Conservation (phyloP, 2,797 vertebrate species). For the Bovichtus variegatus region DNA sequence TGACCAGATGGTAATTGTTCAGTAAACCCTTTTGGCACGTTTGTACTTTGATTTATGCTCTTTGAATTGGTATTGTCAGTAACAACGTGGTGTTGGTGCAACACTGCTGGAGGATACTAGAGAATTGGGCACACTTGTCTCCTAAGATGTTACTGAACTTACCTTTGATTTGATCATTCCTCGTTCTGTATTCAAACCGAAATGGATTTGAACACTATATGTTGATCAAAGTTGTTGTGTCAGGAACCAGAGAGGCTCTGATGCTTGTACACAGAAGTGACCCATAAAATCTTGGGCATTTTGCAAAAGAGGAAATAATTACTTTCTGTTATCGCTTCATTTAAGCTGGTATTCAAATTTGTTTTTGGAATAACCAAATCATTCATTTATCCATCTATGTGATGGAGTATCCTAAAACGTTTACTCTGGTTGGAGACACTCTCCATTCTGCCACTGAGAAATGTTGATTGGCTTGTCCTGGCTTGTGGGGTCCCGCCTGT, state of each 20-base stretch:
- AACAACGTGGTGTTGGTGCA: not conserved
- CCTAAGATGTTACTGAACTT: slow-evolving; percentile 1
- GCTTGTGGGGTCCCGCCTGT: slow-evolving; percentile 2
- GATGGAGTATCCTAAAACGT: not conserved
- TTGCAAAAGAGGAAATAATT: not conserved
- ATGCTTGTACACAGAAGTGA: not conserved
- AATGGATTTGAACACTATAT: slow-evolving; percentile 18
- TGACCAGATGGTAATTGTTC: slow-evolving; percentile 3
- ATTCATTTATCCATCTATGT: not conserved
- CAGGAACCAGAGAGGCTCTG: not conserved
- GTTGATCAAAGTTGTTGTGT: slow-evolving; percentile 5
- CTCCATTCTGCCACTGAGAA: not conserved
- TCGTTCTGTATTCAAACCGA: slow-evolving; percentile 11
- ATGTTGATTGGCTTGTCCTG: not conserved
- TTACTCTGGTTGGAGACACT: not conserved
- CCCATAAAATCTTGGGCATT: not conserved
- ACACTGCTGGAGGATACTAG: not conserved
- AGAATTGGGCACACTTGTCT: not conserved
- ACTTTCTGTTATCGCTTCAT: not conserved
- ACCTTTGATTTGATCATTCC: slow-evolving; percentile 12
- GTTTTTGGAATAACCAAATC: no score
- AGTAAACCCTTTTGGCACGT: slow-evolving; percentile 9
- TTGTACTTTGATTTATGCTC: slow-evolving; percentile 20
- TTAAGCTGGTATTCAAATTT: not conserved
- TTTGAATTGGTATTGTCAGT: slow-evolving; percentile 3